Conservation (phyloP, 64 coral and sea anemone species). For the Montipora foliosa region DNA sequence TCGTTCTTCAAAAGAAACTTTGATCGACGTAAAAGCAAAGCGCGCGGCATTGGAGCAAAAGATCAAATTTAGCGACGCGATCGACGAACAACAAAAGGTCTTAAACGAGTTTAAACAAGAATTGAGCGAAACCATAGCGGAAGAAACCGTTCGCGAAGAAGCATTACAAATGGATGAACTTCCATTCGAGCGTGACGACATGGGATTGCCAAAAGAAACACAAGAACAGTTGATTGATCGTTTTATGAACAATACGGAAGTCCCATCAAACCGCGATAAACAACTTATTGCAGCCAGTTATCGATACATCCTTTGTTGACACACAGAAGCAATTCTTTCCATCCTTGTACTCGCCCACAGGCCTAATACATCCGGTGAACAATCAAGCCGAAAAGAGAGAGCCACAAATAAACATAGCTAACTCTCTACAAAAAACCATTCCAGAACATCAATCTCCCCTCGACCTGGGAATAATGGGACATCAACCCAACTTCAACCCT, state of each 20-base stretch:
- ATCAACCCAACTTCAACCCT: background rate
- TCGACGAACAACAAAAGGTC: conserved; percentile 41
- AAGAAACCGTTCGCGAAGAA: conserved; percentile 37
- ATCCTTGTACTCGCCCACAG: background rate
- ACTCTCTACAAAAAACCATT: background rate
- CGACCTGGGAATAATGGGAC: background rate
- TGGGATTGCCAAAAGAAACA: conserved; percentile 27
- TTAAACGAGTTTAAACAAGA: conserved; percentile 55
- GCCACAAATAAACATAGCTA: background rate
- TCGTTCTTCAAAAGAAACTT: background rate
- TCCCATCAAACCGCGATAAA: background rate
- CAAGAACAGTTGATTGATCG: conserved; percentile 22
- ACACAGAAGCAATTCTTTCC: background rate
- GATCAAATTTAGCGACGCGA: conserved; percentile 43
- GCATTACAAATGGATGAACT: conserved; percentile 30
- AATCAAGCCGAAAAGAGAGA: background rate
- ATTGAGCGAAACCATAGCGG: conserved; percentile 54
- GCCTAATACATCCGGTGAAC: background rate
- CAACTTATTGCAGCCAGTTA: background rate
- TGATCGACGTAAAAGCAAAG: conserved; percentile 46
- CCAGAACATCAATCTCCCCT: background rate
- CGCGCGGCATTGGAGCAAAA: conserved; percentile 55
- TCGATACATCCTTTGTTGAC: background rate
- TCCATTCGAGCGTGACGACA: background rate
- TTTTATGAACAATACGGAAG: background rate